Percentiles rank a stretch among this genome's conserved stretches.
These are phyloP conservation scores for Aphodius sticticus DNA, from an alignment of 2,888 invertebrate genomes.

Conservation along the genomic window DNA sequence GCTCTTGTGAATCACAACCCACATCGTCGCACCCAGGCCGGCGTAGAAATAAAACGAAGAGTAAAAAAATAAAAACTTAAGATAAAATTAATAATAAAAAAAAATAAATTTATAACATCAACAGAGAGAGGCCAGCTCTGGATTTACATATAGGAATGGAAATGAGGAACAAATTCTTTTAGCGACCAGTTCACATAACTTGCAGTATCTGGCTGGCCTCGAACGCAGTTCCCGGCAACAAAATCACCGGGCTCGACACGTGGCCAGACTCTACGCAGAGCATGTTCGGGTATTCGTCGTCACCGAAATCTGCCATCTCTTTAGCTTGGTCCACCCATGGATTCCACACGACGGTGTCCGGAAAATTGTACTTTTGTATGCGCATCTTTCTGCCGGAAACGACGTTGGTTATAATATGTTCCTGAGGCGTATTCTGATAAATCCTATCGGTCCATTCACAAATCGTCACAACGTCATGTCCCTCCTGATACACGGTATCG, in stretches of 20 bases:
- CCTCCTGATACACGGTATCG: constrained; percentile 87
- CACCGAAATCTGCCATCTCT: constrained; percentile 94
- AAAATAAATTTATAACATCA: constrained; percentile 39
- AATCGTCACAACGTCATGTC: constrained; percentile 88
- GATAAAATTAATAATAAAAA: constrained; percentile 35
- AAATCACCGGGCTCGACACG: constrained; percentile 85
- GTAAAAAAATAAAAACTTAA: constrained; percentile 38
- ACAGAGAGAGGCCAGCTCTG: constrained; percentile 40
- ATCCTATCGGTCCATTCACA: constrained; percentile 93
- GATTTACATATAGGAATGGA: constrained; percentile 39
- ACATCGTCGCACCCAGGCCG: constrained; percentile 38
- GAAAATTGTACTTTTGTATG: constrained; percentile 93
- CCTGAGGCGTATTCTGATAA: constrained; percentile 92
- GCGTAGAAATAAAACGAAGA: constrained; percentile 38
- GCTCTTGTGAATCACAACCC: constrained; percentile 49
- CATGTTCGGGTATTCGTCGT: constrained; percentile 96
- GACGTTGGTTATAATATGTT: constrained; percentile 92
- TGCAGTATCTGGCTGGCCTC: constrained; percentile 91
- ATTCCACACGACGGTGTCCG: constrained; percentile 97
- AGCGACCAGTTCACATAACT: constrained; percentile 63
- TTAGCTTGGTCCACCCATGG: constrained; percentile 95
- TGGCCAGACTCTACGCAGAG: constrained; percentile 95
- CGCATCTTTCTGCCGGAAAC: constrained; percentile 92
- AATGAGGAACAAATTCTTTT: constrained; percentile 37
- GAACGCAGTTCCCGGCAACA: constrained; percentile 90